phyloP scores from a whole-genome alignment of 2,797 vertebrate genomes.

The Toxotes lorentzi region DNA sequence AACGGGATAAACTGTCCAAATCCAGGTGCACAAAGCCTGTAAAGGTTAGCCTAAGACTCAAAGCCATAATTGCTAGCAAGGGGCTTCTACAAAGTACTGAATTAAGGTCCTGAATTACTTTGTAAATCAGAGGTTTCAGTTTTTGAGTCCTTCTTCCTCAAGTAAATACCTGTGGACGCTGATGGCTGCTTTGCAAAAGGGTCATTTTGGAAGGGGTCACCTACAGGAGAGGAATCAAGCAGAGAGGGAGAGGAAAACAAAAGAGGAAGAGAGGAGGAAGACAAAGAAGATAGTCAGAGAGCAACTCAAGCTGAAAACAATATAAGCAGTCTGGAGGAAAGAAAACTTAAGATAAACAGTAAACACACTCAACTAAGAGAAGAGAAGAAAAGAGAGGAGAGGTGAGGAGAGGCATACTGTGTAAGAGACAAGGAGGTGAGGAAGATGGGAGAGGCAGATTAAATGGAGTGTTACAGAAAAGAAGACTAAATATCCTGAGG shows the following conservation, averaged over 20 bases:
- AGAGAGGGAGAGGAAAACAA: conserved; percentile 24
- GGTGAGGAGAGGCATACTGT: neutral
- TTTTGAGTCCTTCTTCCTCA: neutral
- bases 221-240: conserved; percentile 75
- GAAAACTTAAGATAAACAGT: conserved; percentile 6
- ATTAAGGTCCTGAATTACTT: neutral
- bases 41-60: neutral
- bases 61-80: too few species aligned
- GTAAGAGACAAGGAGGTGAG: neutral
- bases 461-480: neutral
- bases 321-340: conserved; percentile 14
- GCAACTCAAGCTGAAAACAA: conserved; percentile 37
- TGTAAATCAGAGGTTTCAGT: neutral
- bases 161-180: conserved; percentile 86
- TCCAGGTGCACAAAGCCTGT: neutral
- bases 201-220: conserved; percentile 95
- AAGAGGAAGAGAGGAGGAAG: conserved; percentile 17
- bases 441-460: neutral
- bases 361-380: neutral
- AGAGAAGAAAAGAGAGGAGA: neutral
- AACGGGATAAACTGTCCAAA: too few species aligned
- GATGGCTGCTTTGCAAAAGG: conserved; percentile 92
- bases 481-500: neutral
- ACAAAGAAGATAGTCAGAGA: conserved; percentile 39
- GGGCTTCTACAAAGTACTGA: neutral